Base-by-base conservation (phyloP, 2,113 vertebrate species). In the Sceloporus tristichus region DNA sequence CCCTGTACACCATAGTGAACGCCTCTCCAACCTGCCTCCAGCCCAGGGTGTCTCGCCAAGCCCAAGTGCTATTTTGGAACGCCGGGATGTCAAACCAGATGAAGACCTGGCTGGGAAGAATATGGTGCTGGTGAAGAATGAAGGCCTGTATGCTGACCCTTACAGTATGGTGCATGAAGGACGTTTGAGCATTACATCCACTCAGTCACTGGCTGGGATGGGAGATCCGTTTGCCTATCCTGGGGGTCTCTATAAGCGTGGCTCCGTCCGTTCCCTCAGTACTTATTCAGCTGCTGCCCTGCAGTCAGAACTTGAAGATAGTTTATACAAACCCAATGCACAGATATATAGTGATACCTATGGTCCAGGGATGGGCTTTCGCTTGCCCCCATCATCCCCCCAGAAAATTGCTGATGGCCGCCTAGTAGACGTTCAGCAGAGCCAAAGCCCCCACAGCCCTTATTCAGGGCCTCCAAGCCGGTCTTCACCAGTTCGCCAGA, bases 61-160 rank as follows among this genome's bases (percentile, higher is more conserved):
- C 40, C 98, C 99, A 90, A 99, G 98, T 14, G 98, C 99, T 96
- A 99, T 99, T 96, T 96, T 99, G 95, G 99, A 99, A 89, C 98
- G 99, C 23, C 98, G 99, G 0, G 99, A 99, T 0, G 99, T 99
- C 88, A 99, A 99, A 38, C 99, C 99, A 0, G 99, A 99, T 0
- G 99, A 99, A 88, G 99, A 99, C 83, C 95, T 99, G 93, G 97
- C 98, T 2, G 96, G 97, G 75, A 99, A 99, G 94, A 98, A 98
- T 91, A 96, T 98, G 98, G 96, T 99, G 54, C 96, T 99, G 93
- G 96, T 99, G 96, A 99, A 99, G 94, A 99, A 97, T 4, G 99
- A 99, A 83, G 97, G 97, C 2, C 95, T 99, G 5, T 99, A 99
- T 1, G 98, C 98, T 0, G 99, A 99, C 74, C 98, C 99, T 54